Base-by-base conservation (phyloP, 2,797 vertebrate genomes). In the Acanthurus tractus region DNA sequence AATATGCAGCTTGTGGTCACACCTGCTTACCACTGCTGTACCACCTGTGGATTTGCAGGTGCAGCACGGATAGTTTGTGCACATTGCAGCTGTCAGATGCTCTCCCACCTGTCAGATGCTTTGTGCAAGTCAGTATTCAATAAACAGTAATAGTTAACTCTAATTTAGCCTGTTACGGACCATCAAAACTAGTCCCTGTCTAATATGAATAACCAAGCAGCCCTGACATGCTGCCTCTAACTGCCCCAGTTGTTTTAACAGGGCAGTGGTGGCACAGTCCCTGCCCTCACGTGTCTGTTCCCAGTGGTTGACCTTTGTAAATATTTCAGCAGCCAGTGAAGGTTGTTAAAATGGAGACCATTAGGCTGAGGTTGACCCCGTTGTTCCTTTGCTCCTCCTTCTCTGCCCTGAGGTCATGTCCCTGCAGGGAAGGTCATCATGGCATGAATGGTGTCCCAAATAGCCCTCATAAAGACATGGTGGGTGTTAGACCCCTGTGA, bases 391-490 rank as follows among this genome's bases (percentile, higher is more conserved):
- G 25, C 12, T 20, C 56, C 53, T 50, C 78, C 54, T 63, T 58
- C 56, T 40, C 20, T 18, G 17, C 53, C 76, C 67, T 0, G 3
- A 63, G 75, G 58, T 61, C 7, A 1, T 29, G 12, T 52, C 34
- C 70, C 61, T 6, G 2, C 38, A 69, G 66, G 29, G 66, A 63
- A 67, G 82, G 87, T 86, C 85, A 82, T 40, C 54, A 3, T 0
- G 1, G 29, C 36, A 29, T 90, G 73, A 90, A 84, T 81, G 48
- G 70, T 2, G 1, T 55, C 73, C 42, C 42, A 45, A 75, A 87
- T 75, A 64, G 62, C 81, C 74, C 64, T 57, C 67, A 80, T 89
- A 88, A 90, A 91, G 64, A 9, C 57, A 14, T 1, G 11, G 63
- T 6, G 34, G 55, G 67, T 54, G 49, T 45, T 22, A 46, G 70